Base-by-base conservation (phyloP, 2,888 invertebrate species). In the Heteromyza rotundicornis region DNA sequence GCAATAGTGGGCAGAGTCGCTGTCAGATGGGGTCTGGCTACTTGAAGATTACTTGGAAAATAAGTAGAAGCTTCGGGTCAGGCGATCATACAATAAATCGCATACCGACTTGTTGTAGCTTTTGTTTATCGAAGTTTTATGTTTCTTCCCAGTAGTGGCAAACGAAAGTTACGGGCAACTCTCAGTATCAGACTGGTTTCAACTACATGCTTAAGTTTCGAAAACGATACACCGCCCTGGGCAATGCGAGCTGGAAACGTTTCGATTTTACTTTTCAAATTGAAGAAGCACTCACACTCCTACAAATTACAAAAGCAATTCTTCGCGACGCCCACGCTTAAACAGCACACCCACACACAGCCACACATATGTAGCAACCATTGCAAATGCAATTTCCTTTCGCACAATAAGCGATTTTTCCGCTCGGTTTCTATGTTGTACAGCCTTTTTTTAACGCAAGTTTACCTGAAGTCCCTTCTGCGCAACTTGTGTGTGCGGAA, bases 361-460 rank as follows among this genome's bases (percentile, higher is more conserved):
- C 5, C 12, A 8, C 32, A 12, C 32, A 32, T 12, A 32, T 12
- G 5, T 12, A 8, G 32, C 5, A 8, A 8, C 12, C 32, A 32
- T 5, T n/a, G 40, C 40, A 59, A 47, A 55, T 57, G 40, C 64
- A 69, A 68, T 69, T 76, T 75, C 63, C 63, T 66, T n/a, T 65
- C 59, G 52, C 65, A 68, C 71, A 72, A 75, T 69, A 76, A 72
- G 76, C 74, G 74, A 72, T 74, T 76, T 55, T 73, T 75, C 70
- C 70, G 72, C 72, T 75, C 68, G 70, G 64, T 72, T 70, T 74
- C 75, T 68, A 72, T 76, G n/a, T n/a, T n/a, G n/a, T n/a, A n/a
- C n/a, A 20, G 44, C 55, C 22, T 55, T 55, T 40, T 5, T 2
- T 27, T 27, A 7, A 27, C 3, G 10, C 27, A 16, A 16, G 17